phyloP scores from a whole-genome alignment of 2,113 vertebrate species.

The Phrynosoma platyrhinos region DNA sequence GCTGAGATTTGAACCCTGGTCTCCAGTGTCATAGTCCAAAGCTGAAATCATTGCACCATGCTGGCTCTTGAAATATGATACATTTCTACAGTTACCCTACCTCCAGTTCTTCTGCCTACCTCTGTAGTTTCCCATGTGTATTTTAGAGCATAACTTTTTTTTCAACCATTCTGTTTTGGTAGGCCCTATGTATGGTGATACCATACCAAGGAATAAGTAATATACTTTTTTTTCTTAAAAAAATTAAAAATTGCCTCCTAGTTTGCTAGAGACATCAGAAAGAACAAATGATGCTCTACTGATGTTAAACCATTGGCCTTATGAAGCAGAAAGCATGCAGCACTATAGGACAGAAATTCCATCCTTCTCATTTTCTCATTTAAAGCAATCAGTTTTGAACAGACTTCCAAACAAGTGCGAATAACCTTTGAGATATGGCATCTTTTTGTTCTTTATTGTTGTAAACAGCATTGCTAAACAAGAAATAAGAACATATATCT shows the following conservation, averaged over 20 bases:
- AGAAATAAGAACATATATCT: constrained; percentile 49
- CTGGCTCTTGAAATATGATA: neutral
- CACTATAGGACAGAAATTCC: neutral
- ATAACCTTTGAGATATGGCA: constrained; percentile 50
- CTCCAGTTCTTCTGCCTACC: neutral
- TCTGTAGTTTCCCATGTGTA: neutral
- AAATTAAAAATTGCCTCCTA: constrained; percentile 2
- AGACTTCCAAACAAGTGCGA: constrained; percentile 47
- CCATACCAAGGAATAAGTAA: constrained; percentile 1
- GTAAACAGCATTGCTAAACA: constrained; percentile 43
- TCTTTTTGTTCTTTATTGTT: constrained; percentile 48
- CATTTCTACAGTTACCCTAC: neutral
- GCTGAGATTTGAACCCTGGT: no score
- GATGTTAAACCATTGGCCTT: constrained; percentile 54
- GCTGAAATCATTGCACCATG: no score
- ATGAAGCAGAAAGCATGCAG: constrained; percentile 30
- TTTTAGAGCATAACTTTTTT: neutral
- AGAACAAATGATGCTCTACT: constrained; percentile 53
- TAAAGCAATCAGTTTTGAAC: constrained; percentile 42
- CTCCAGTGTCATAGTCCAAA: no score
- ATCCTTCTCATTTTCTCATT: constrained; percentile 50
- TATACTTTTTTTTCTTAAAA: constrained; percentile 31
- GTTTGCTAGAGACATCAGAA: constrained; percentile 40
- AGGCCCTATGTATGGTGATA: neutral
- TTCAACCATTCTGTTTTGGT: neutral